Percentiles rank a stretch among this genome's conserved stretches.
Evolutionary conservation across 23 tunicate genomes (phyloP).

Genomic region (Ascidia mentula): DNA sequence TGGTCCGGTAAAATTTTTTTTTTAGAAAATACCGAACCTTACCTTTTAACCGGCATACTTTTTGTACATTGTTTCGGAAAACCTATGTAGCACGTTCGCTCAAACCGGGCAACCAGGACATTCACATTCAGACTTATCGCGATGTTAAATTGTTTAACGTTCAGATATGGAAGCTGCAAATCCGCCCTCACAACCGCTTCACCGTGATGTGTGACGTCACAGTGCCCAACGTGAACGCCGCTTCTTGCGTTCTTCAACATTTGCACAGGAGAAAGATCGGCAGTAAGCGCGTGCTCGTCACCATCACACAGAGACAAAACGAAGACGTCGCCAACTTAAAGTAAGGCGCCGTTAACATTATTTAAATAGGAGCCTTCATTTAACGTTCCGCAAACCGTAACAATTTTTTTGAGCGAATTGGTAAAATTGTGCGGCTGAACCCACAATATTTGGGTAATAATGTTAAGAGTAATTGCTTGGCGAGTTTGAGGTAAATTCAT

Average conservation of each 20-base stretch:
- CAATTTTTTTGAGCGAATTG: too few relatives aligned
- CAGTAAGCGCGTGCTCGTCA: conserved; percentile 71
- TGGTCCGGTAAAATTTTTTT: too few relatives aligned
- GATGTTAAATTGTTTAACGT: background rate
- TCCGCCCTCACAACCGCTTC: conserved; percentile 90
- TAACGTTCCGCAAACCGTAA: background rate
- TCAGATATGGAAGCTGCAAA: conserved; percentile 50
- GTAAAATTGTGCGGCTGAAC: too few relatives aligned
- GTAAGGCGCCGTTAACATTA: background rate
- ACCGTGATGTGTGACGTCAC: conserved; percentile 75
- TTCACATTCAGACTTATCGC: too few relatives aligned
- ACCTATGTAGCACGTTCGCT: too few relatives aligned
- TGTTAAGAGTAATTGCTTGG: too few relatives aligned
- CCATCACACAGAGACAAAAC: conserved; percentile 38
- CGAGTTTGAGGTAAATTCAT: too few relatives aligned
- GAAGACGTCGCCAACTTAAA: conserved; percentile 3
- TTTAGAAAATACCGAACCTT: too few relatives aligned
- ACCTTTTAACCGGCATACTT: too few relatives aligned
- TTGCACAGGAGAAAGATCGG: conserved; percentile 70
- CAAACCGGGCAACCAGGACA: too few relatives aligned
- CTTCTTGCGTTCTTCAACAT: conserved; percentile 44
- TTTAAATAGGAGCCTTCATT: background rate
- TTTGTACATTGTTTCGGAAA: too few relatives aligned
- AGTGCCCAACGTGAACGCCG: conserved; percentile 46
- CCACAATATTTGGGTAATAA: too few relatives aligned